Base-by-base conservation (phyloP, 1,140 invertebrate genomes). In the Aphidius ervi region DNA sequence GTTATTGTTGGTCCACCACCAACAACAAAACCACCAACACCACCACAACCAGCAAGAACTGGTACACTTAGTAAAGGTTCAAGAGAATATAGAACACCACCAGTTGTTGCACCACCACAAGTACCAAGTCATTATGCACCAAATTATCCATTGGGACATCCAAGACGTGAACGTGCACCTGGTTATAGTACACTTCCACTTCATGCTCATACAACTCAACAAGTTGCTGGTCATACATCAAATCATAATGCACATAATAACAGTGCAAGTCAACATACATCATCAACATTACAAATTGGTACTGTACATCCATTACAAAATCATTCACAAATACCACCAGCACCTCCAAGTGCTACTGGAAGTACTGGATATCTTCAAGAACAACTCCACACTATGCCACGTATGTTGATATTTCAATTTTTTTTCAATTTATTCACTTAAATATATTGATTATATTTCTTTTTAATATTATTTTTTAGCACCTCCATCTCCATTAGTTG, bases 111-210 rank as follows among this genome's bases (percentile, higher is more conserved):
- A 40, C 96, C 96, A 7, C 95, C 95, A 9, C 92, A 93, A 79
- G 90, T 97, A 55, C 95, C 95, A 5, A 93, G 91, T 70, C 94
- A 96, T 78, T 97, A 97, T 80, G 93, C 93, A 9, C 93, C 94
- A 6, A 96, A 95, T 80, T 96, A 94, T 82, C 93, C 94, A 4
- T 80, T 93, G 58, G 90, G 89, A 1, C 89, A 92, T 82, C 87
- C 88, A 2, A 80, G 87, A 68, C 82, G 87, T 31, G 83, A 91
- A 65, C 82, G 91, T 45, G 89, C 88, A n/a, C 87, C 88, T 9
- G 92, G 92, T 5, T 96, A 96, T 74, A 93, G 92, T 68, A 88
- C 90, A 5, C 71, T 90, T 53, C 90, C 88, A 5, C 83, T 91
- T 67, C 80, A 78, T 62, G 67, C 74, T 61, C 74, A 77, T 46